Base-by-base conservation (phyloP, 2,797 vertebrate species). In the Propithecus perrieri region DNA sequence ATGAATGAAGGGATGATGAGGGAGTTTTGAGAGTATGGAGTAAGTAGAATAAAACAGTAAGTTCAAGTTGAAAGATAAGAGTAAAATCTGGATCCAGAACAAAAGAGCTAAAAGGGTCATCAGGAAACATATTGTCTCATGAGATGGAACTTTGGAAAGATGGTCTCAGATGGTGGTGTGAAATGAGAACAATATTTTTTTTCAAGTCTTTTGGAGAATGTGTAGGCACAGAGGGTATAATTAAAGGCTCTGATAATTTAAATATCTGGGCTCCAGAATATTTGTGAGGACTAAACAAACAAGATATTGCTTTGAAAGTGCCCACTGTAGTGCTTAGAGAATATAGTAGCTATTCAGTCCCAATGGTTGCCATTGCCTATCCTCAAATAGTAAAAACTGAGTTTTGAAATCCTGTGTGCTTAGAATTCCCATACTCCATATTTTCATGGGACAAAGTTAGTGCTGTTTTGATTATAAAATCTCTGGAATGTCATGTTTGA, bases 401-500 rank as follows among this genome's bases (percentile, higher is more conserved):
- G 26, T 93, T 94, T 50, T 79, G 53, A 78, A 90, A 96, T 69
- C 84, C 46, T 93, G 7, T 75, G 67, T 83, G 46, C 46, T 94
- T 80, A 94, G 30, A 78, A 89, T 92, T 83, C 50, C 59, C 24
- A 55, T 35, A 41, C 41, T 86, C 5, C 18, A 30, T 50, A 12
- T 76, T 96, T 95, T 96, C 53, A 81, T 8, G 81, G 20, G 65
- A 95, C 15, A 93, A 85, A 53, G 28, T 79, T 89, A 65, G 17
- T 63, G 33, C 26, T 89, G 38, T 71, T 92, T 38, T 38, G 88
- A 92, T 94, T 81, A 88, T 48, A 95, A 43, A 81, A 83, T 81
- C 61, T 92, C 81, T 17, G 8, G 59, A 90, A 95, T 92, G 43
- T 84, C 72, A 74, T 61, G 69, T 90, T 88, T 97, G 71, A 94